Conservation (phyloP, 2,888 invertebrate species). For the Caenorhabditis wallacei region DNA sequence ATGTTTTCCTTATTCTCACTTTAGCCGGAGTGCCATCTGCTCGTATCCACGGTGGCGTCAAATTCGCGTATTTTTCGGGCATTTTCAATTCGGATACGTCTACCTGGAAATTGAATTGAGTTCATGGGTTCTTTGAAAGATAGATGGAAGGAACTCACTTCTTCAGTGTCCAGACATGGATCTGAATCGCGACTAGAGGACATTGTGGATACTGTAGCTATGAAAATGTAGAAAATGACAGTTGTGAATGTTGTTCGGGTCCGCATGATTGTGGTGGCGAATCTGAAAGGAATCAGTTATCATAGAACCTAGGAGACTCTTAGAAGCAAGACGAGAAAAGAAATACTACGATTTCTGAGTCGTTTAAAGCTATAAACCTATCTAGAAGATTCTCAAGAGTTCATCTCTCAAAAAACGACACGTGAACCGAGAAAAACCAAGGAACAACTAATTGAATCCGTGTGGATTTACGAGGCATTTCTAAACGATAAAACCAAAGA, state of each 20-base stretch:
- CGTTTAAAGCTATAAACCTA: too few relatives aligned
- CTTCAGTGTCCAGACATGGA: conserved; percentile 44
- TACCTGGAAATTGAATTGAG: neutral
- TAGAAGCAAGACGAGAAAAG: too few relatives aligned
- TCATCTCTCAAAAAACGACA: neutral
- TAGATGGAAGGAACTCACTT: neutral
- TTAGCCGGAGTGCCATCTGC: conserved; percentile 29
- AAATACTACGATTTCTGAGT: too few relatives aligned
- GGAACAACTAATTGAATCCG: conserved; percentile 1
- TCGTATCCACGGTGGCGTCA: conserved; percentile 54
- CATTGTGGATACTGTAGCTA: neutral
- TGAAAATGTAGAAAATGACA: neutral
- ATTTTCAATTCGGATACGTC: neutral
- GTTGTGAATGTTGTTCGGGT: conserved; percentile 6
- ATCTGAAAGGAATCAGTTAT: conserved; percentile 4
- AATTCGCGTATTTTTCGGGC: conserved; percentile 30
- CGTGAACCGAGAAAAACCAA: neutral
- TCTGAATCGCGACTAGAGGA: conserved; percentile 9
- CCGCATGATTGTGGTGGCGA: conserved; percentile 21
- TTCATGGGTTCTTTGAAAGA: neutral
- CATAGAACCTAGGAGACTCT: too few relatives aligned
- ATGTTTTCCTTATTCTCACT: conserved; percentile 18
- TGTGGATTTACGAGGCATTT: conserved; percentile 51
- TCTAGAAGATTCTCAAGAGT: too few relatives aligned
- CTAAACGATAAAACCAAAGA: conserved; percentile 46